Percentiles rank a stretch among this genome's conserved stretches.
phyloP scores from a whole-genome alignment of 2,888 invertebrate species.

The Pomacea canaliculata region DNA sequence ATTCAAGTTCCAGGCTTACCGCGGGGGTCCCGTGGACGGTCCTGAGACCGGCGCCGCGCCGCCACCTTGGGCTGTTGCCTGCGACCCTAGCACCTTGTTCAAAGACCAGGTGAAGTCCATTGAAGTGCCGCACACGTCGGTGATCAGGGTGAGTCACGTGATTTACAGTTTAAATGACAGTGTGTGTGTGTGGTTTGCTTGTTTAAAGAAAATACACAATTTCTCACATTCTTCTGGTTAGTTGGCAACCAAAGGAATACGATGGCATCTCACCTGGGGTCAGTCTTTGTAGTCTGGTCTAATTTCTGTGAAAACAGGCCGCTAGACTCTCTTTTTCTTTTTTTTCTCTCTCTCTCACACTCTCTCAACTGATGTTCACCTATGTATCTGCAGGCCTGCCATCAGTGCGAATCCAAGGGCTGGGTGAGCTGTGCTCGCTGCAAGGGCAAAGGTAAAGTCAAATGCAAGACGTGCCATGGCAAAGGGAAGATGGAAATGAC shows the following conservation, averaged over 20 bases:
- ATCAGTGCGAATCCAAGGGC: slow-evolving; percentile 70
- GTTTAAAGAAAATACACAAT: no score
- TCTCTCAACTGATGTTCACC: no score
- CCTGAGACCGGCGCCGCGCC: slow-evolving; percentile 61
- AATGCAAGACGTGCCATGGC: slow-evolving; percentile 27
- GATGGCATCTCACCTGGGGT: no score
- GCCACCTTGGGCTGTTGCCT: slow-evolving; percentile 71
- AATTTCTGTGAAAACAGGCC: no score
- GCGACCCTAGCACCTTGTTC: slow-evolving; percentile 69
- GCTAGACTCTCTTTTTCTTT: no score
- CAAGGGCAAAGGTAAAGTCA: slow-evolving; percentile 45
- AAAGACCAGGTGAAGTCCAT: slow-evolving; percentile 70
- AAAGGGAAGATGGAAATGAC: slow-evolving; percentile 7
- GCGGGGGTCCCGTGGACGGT: slow-evolving; percentile 69
- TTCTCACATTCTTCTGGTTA: no score
- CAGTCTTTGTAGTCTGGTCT: no score
- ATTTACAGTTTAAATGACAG: not conserved
- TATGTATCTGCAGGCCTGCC: slow-evolving; percentile 50
- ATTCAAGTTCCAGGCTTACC: slow-evolving; percentile 72
- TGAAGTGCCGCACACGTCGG: slow-evolving; percentile 73
- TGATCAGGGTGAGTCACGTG: slow-evolving; percentile 64
- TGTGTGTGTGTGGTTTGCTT: not conserved
- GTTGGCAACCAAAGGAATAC: no score
- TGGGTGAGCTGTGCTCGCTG: slow-evolving; percentile 66
- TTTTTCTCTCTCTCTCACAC: no score